These are phyloP conservation scores for Agrilus biguttatus DNA, from an alignment of 2,888 invertebrate genomes.

Conservation along the genomic window DNA sequence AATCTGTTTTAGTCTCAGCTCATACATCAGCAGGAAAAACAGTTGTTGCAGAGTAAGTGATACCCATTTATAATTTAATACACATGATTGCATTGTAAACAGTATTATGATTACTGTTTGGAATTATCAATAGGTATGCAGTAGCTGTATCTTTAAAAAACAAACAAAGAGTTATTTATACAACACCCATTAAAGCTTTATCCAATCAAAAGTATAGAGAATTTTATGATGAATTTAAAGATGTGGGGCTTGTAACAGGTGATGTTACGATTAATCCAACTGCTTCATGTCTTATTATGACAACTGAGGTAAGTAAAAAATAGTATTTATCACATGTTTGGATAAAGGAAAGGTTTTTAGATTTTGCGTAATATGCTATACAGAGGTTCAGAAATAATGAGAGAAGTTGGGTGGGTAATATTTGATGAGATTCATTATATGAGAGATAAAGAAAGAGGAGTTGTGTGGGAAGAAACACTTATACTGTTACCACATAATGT, in stretches of 20 bases:
- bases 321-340: background rate
- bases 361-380: slow-evolving; percentile 98
- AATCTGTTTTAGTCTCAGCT: slow-evolving; percentile 96
- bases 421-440: slow-evolving; percentile 99
- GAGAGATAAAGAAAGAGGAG: slow-evolving; percentile 98
- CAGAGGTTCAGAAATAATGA: slow-evolving; percentile 94
- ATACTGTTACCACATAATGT: slow-evolving; percentile 95
- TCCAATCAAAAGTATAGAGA: slow-evolving; percentile 99
- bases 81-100: too few relatives aligned
- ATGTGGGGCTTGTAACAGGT: slow-evolving; percentile 96
- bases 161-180: slow-evolving; percentile 97
- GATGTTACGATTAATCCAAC: slow-evolving; percentile 98
- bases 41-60: slow-evolving; percentile 89
- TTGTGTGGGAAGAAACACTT: slow-evolving; percentile 99
- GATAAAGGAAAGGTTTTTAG: slow-evolving; percentile 33
- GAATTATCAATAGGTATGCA: slow-evolving; percentile 52
- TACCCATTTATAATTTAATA: background rate
- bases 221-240: slow-evolving; percentile 91
- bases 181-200: slow-evolving; percentile 97
- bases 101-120: too few relatives aligned
- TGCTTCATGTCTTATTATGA: slow-evolving; percentile 98
- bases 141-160: slow-evolving; percentile 87
- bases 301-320: slow-evolving; percentile 65
- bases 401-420: slow-evolving; percentile 99
- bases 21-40: slow-evolving; percentile 99